These are phyloP conservation scores for Caenorhabditis doughertyi DNA, from an alignment of 2,888 invertebrate genomes.

Conservation along the genomic window DNA sequence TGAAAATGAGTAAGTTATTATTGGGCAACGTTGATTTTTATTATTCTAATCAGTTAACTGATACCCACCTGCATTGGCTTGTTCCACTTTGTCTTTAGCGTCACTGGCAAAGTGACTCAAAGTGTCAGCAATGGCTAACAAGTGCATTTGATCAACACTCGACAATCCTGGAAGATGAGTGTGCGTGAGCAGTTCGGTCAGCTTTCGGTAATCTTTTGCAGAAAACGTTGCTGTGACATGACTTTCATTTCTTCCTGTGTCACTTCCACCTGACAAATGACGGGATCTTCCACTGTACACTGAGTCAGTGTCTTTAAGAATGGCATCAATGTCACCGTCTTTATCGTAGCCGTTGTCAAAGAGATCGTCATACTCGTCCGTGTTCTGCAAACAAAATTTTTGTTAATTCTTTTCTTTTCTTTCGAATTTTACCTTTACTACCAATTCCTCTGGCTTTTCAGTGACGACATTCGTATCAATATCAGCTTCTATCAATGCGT, in stretches of 20 bases:
- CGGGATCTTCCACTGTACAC: slow-evolving; percentile 78
- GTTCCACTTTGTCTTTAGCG: slow-evolving; percentile 84
- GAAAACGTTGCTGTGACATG: slow-evolving; percentile 71
- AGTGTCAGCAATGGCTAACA: slow-evolving; percentile 97
- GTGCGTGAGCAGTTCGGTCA: slow-evolving; percentile 94
- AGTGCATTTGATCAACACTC: slow-evolving; percentile 94
- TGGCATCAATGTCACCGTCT: slow-evolving; percentile 86
- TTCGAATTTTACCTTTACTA: slow-evolving; percentile 7
- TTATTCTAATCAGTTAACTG: too few species aligned
- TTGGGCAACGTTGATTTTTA: not conserved
- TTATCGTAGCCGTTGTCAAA: slow-evolving; percentile 88
- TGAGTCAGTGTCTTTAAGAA: slow-evolving; percentile 88
- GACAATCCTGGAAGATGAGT: slow-evolving; percentile 83
- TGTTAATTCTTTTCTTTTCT: not conserved
- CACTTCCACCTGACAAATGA: slow-evolving; percentile 69
- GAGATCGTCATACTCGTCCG: slow-evolving; percentile 89
- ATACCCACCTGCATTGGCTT: slow-evolving; percentile 85
- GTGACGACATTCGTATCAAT: slow-evolving; percentile 79
- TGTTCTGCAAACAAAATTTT: slow-evolving; percentile 6
- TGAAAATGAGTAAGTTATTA: slow-evolving; percentile 8
- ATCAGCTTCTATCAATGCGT: slow-evolving; percentile 96
- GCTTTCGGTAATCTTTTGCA: slow-evolving; percentile 85
- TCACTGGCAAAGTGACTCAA: slow-evolving; percentile 86
- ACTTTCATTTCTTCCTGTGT: slow-evolving; percentile 40
- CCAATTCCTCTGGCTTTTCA: slow-evolving; percentile 61